A percentile compares a stretch with the other conserved stretches of the same genome.
phyloP scores from a whole-genome alignment of 2,113 vertebrate genomes.

The Silurus meridionalis region DNA sequence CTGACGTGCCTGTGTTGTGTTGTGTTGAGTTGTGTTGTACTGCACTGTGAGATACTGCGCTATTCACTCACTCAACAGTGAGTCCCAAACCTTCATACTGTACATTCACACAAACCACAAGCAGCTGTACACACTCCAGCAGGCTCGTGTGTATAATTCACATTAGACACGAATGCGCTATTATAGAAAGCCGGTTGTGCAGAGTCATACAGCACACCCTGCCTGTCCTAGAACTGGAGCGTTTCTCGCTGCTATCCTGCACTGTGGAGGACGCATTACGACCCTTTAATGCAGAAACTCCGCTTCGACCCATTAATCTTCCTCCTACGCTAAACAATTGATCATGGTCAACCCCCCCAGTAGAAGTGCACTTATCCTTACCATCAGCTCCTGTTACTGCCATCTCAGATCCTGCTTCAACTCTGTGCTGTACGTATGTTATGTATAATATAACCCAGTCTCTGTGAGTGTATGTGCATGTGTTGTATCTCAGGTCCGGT shows the following conservation, averaged over 20 bases:
- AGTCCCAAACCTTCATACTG: slow-evolving; percentile 22
- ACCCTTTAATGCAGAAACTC: not conserved
- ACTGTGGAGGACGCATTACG: not conserved
- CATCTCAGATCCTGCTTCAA: slow-evolving; percentile 44
- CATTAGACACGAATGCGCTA: no score
- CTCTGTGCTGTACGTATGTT: not conserved
- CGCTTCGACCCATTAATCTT: not conserved
- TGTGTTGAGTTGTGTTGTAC: not conserved
- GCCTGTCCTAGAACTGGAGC: not conserved
- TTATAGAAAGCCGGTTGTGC: not conserved
- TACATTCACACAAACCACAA: not conserved
- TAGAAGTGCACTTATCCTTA: slow-evolving; percentile 49
- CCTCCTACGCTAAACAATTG: not conserved
- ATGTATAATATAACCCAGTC: not conserved
- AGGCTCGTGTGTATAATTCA: not conserved
- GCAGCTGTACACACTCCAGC: slow-evolving; percentile 27
- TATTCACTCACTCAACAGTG: slow-evolving; percentile 28
- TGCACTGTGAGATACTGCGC: not conserved
- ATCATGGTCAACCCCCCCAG: not conserved
- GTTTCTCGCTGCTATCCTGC: not conserved
- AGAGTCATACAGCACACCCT: not conserved
- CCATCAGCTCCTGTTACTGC: slow-evolving; percentile 56
- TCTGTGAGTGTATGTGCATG: not conserved
- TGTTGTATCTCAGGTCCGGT: slow-evolving; percentile 25
- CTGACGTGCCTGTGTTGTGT: not conserved